These are phyloP conservation scores for Saturnia japonica DNA, from an alignment of 2,888 invertebrate species.

Conservation along the genomic window DNA sequence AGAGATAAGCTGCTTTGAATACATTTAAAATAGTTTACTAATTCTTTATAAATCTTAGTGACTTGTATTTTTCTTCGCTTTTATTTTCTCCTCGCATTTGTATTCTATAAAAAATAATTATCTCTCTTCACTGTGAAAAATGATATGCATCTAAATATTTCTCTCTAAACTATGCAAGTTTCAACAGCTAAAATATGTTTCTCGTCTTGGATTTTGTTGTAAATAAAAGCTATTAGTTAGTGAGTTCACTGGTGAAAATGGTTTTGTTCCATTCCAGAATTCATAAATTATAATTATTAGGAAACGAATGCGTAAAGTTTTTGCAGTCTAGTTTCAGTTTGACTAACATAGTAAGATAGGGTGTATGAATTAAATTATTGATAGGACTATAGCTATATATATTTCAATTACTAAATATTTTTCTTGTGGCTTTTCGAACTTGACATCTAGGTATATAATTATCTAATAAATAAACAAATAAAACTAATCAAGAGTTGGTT, in stretches of 20 bases:
- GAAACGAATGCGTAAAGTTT: constrained; percentile 18
- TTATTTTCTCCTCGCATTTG: constrained; percentile 7
- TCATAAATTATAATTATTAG: constrained; percentile 36
- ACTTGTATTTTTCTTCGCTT: background rate
- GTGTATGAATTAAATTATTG: background rate
- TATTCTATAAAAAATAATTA: constrained; percentile 15
- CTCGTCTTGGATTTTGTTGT: constrained; percentile 39
- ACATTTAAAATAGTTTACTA: background rate
- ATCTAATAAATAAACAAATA: background rate
- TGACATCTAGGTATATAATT: background rate
- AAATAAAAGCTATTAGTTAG: constrained; percentile 41
- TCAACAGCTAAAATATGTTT: constrained; percentile 45
- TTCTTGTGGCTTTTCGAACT: background rate
- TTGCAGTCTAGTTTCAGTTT: background rate
- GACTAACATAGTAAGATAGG: background rate
- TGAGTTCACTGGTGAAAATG: constrained; percentile 44
- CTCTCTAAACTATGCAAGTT: constrained; percentile 32
- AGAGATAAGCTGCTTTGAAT: background rate
- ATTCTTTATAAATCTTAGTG: background rate
- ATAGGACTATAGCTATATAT: background rate
- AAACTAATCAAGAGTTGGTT: background rate
- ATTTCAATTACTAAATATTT: background rate
- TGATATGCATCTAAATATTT: constrained; percentile 38
- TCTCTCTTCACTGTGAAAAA: constrained; percentile 30
- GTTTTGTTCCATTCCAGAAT: constrained; percentile 37